A percentile compares a stretch with the other conserved stretches of the same genome.
Evolutionary conservation across 2,888 invertebrate genomes (phyloP).

Genomic region (Drosophila trichaetosa): DNA sequence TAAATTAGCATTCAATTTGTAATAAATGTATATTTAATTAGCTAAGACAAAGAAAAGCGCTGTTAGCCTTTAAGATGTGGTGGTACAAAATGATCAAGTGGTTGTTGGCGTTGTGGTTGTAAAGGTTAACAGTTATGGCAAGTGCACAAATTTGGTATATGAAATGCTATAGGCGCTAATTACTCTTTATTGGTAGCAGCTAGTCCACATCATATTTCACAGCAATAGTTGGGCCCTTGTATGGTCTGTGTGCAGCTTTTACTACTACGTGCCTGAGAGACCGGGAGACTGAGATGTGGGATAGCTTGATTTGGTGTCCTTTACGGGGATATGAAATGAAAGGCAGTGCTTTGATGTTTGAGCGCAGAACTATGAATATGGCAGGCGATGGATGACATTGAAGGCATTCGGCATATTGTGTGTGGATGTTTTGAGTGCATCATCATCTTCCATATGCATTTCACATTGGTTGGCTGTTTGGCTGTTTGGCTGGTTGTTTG

Average conservation of each 20-base stretch:
- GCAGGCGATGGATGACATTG: slow-evolving; percentile 53
- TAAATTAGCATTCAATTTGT: background rate
- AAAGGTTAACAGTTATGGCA: slow-evolving; percentile 40
- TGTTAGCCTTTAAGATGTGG: background rate
- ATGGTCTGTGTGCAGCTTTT: slow-evolving; percentile 69
- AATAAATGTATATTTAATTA: background rate
- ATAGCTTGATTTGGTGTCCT: slow-evolving; percentile 76
- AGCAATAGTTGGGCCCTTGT: slow-evolving; percentile 74
- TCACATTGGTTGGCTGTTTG: slow-evolving; percentile 40
- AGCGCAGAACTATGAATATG: slow-evolving; percentile 68
- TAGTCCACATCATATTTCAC: slow-evolving; percentile 76
- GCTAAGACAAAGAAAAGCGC: background rate
- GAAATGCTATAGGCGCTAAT: slow-evolving; percentile 63
- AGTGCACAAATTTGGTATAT: slow-evolving; percentile 54
- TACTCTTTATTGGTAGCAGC: slow-evolving; percentile 66
- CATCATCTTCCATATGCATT: slow-evolving; percentile 60
- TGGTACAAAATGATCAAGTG: background rate
- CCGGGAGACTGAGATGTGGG: slow-evolving; percentile 52
- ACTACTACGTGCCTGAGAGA: slow-evolving; percentile 62
- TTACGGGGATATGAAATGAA: slow-evolving; percentile 62
- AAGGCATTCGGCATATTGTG: slow-evolving; percentile 56
- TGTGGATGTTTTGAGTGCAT: slow-evolving; percentile 35
- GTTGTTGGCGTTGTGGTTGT: background rate
- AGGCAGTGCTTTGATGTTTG: slow-evolving; percentile 72
- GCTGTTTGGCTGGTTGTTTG: slow-evolving; percentile 8